Percentiles rank a stretch among this genome's conserved stretches.
Conservation (phyloP, 2,888 invertebrate genomes). For the Chesias legatella region DNA sequence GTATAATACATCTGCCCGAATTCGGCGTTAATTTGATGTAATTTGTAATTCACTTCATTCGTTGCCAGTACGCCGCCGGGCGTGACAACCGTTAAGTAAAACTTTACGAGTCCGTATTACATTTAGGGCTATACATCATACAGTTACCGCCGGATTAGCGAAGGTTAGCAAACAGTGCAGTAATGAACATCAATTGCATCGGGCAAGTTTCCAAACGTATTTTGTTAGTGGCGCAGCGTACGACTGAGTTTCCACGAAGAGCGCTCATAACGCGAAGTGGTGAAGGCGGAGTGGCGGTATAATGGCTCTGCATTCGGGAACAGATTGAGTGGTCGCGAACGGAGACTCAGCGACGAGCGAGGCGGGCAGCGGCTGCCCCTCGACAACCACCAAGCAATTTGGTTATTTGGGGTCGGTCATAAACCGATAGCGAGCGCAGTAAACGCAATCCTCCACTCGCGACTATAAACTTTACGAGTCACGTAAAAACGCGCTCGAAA, state of each 20-base stretch:
- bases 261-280: conserved; percentile 45
- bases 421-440: conserved; percentile 77
- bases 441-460: conserved; percentile 80
- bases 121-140: conserved; percentile 26
- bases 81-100: conserved; percentile 1
- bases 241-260: conserved; percentile 45
- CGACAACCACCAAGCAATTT: conserved; percentile 68
- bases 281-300: conserved; percentile 39
- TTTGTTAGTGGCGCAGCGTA: conserved; percentile 42
- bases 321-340: conserved; percentile 33
- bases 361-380: conserved; percentile 29
- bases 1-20: conserved; percentile 55
- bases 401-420: conserved; percentile 78
- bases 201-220: conserved; percentile 63
- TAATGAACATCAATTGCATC: conserved; percentile 59
- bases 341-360: conserved; percentile 24
- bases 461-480: conserved; percentile 80
- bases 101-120: conserved; percentile 20
- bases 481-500: conserved; percentile 80
- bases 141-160: conserved; percentile 30
- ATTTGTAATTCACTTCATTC: conserved; percentile 41
- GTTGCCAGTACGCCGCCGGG: conserved; percentile 14
- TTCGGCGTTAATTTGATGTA: conserved; percentile 48
- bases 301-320: conserved; percentile 43
- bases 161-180: conserved; percentile 48